Base-by-base conservation (phyloP, 2,888 invertebrate genomes). In the Pseudanteris insignis region DNA sequence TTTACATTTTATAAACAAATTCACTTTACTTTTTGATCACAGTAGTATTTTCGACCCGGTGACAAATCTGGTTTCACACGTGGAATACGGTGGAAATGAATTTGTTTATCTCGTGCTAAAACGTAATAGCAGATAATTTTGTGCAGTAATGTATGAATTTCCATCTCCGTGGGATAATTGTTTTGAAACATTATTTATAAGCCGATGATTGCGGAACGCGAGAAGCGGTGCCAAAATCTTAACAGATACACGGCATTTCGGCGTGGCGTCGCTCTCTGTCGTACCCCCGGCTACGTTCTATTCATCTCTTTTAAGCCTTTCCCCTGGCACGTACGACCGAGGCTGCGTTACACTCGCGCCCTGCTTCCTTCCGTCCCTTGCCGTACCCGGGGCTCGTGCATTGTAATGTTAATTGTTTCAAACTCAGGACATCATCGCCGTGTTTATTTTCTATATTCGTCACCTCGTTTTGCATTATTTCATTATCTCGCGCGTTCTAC, bases 361-460 rank as follows among this genome's bases (percentile, higher is more conserved):
- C 37, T 40, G 47, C 36, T 61, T 43, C 50, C 55, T 46, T 47
- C 61, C 65, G 61, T 63, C 61, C 63, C 47, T 6, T 3, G 18
- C 6, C 18, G 4, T 18, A 3, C 18, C 18, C 18, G 4, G 18
- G 6, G 6, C 68, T 63, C 63, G 64, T 65, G 73, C 75, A 75
- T 78, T 77, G 76, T 77, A 76, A 77, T 77, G 77, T 76, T 78
- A 77, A 78, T 78, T 78, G 77, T 78, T 78, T 77, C 72, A 76
- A 77, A 78, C 77, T 77, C 74, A 54, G 65, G 69, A 72, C 74
- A 76, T 77, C 76, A 34, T 74, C 69, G 74, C 76, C 68, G 67
- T 73, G 77, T 77, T 76, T 77, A 75, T 76, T 75, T 76, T 74
- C 75, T 71, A 74, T 74, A 73, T 38, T 55, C 44, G 38, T 44